A percentile compares a stretch with the other conserved stretches of the same genome.
These are phyloP conservation scores for Crypturellus undulatus DNA, from an alignment of 2,113 vertebrate genomes.

Conservation along the genomic window DNA sequence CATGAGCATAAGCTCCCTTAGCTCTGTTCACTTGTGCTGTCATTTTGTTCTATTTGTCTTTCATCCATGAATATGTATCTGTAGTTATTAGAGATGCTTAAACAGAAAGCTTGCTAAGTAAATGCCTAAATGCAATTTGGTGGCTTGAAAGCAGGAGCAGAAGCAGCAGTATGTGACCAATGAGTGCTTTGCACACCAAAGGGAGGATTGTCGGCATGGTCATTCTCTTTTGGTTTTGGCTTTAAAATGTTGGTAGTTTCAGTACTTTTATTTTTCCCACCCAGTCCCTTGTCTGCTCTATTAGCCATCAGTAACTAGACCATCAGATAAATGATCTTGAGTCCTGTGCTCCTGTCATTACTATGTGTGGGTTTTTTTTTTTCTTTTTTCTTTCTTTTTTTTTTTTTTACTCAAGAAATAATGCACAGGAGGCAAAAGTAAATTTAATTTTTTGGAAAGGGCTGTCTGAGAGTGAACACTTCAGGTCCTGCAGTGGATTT, in stretches of 20 bases:
- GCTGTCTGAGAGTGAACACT: background rate
- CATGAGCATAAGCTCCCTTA: background rate
- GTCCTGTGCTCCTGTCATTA: background rate
- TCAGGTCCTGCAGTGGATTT: slow-evolving; percentile 15
- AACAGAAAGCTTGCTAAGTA: background rate
- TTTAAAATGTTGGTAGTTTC: background rate
- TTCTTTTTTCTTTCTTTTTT: background rate
- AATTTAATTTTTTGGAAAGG: slow-evolving; percentile 37
- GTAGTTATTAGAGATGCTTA: background rate
- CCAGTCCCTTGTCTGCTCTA: background rate
- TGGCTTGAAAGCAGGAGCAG: slow-evolving; percentile 9
- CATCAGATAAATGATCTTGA: background rate
- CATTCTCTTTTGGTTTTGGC: background rate
- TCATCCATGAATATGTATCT: background rate
- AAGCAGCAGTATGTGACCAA: background rate
- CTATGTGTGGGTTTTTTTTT: background rate
- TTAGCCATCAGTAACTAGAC: background rate
- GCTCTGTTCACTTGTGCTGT: background rate
- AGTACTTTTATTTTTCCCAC: background rate
- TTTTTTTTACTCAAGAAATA: background rate
- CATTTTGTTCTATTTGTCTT: background rate
- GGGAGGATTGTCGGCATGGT: background rate
- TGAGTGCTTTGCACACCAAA: slow-evolving; percentile 17
- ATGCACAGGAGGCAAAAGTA: background rate
- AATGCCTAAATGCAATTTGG: background rate